These are phyloP conservation scores for Entomobrya multifasciata DNA, from an alignment of 2,888 invertebrate species.

Conservation along the genomic window DNA sequence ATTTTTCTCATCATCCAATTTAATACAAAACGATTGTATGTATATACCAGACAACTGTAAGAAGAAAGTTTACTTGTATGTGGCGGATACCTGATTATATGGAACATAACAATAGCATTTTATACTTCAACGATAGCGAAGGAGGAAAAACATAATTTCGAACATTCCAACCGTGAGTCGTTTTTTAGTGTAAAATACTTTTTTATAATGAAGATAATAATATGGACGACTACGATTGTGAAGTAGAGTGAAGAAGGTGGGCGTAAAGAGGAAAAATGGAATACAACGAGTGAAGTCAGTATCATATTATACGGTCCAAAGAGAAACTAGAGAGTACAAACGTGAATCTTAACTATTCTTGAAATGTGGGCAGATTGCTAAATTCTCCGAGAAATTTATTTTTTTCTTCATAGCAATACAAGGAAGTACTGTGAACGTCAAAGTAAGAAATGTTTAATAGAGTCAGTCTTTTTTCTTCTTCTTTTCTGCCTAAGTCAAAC, in stretches of 20 bases:
- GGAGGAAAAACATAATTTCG: not conserved
- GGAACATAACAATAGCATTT: not conserved
- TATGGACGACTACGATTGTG: not conserved
- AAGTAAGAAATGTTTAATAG: no score
- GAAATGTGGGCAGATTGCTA: conserved; percentile 40
- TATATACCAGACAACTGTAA: not conserved
- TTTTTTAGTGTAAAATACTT: conserved; percentile 18
- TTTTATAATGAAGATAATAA: conserved; percentile 17
- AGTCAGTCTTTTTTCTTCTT: no score
- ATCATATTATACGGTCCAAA: no score
- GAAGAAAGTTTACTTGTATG: not conserved
- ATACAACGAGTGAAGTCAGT: not conserved
- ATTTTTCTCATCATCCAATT: not conserved
- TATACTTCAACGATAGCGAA: not conserved
- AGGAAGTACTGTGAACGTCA: not conserved
- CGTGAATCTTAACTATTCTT: conserved; percentile 35
- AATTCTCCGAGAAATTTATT: conserved; percentile 25
- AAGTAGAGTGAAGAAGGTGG: conserved; percentile 34
- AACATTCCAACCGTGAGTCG: conserved; percentile 23
- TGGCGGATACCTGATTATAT: no score
- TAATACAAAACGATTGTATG: conserved; percentile 13
- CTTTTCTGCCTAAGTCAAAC: no score
- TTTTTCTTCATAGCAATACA: not conserved
- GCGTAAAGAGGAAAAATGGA: conserved; percentile 27
- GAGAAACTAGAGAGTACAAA: not conserved